phyloP scores from a whole-genome alignment of 2,888 invertebrate species.

The Exephanes ischioxanthus region DNA sequence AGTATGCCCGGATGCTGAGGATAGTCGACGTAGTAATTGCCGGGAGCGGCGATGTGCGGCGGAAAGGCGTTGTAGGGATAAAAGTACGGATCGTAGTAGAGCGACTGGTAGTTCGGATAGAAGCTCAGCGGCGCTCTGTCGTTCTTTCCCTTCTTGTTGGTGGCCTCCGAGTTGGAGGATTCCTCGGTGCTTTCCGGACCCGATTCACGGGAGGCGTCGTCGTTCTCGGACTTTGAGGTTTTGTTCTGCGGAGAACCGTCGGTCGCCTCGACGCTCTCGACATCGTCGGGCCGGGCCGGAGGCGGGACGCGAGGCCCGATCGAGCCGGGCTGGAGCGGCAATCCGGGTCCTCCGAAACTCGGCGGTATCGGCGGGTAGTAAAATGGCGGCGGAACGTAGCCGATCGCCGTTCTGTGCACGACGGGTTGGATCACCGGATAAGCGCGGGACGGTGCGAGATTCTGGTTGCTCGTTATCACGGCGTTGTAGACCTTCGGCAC shows the following conservation, averaged over 20 bases:
- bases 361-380: slow-evolving; percentile 80
- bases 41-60: slow-evolving; percentile 74
- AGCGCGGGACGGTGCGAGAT: slow-evolving; percentile 91
- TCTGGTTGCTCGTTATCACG: slow-evolving; percentile 91
- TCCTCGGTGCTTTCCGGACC: slow-evolving; percentile 31
- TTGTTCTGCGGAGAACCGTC: slow-evolving; percentile 32
- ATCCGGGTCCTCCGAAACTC: slow-evolving; percentile 74
- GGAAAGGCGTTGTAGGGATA: slow-evolving; percentile 79
- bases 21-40: slow-evolving; percentile 78
- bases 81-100: slow-evolving; percentile 81
- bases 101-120: slow-evolving; percentile 81
- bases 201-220: slow-evolving; percentile 34
- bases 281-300: slow-evolving; percentile 45
- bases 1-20: slow-evolving; percentile 74
- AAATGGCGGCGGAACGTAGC: slow-evolving; percentile 82
- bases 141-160: slow-evolving; percentile 53
- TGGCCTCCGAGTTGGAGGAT: slow-evolving; percentile 18
- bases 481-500: slow-evolving; percentile 93
- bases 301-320: background rate
- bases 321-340: slow-evolving; percentile 60
- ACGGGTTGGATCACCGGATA: slow-evolving; percentile 91
- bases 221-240: slow-evolving; percentile 40
- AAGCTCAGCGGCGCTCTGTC: slow-evolving; percentile 75
- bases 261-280: slow-evolving; percentile 55
- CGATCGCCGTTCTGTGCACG: slow-evolving; percentile 88